These are phyloP conservation scores for Xestia c-nigrum DNA, from an alignment of 2,888 invertebrate species.

Conservation along the genomic window DNA sequence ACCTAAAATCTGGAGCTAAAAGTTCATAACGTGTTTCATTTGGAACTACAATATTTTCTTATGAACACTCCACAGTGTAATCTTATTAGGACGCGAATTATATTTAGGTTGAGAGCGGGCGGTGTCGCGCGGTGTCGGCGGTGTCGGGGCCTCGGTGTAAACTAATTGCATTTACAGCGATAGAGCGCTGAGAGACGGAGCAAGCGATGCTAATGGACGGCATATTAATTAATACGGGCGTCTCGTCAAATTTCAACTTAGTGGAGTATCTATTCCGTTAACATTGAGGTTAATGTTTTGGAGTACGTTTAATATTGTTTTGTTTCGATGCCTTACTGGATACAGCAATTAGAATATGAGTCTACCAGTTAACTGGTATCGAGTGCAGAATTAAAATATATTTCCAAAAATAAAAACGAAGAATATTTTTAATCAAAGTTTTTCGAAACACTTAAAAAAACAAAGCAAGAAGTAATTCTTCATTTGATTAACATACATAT, in stretches of 20 bases:
- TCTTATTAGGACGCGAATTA: constrained; percentile 86
- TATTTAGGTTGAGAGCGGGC: constrained; percentile 84
- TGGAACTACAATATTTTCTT: constrained; percentile 83
- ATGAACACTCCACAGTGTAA: constrained; percentile 83
- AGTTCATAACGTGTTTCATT: constrained; percentile 73
- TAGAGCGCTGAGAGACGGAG: constrained; percentile 83
- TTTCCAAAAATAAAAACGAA: background rate
- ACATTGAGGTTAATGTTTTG: constrained; percentile 69
- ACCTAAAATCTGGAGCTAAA: constrained; percentile 54
- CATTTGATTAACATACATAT: background rate
- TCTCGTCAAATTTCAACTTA: constrained; percentile 85
- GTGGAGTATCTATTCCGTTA: constrained; percentile 79
- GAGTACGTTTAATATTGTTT: constrained; percentile 32
- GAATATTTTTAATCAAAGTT: background rate
- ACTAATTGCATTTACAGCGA: constrained; percentile 88
- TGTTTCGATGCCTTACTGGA: constrained; percentile 19
- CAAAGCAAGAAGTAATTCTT: background rate
- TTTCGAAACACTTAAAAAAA: background rate
- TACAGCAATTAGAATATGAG: background rate
- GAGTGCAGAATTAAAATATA: too few relatives aligned
- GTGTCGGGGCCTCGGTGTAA: constrained; percentile 80
- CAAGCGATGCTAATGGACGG: constrained; percentile 89
- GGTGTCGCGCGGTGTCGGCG: constrained; percentile 81
- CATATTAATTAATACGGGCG: constrained; percentile 88
- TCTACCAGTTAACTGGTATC: background rate